phyloP scores from a whole-genome alignment of 2,888 invertebrate genomes.

The Liopterus haemorrhoidalis region DNA sequence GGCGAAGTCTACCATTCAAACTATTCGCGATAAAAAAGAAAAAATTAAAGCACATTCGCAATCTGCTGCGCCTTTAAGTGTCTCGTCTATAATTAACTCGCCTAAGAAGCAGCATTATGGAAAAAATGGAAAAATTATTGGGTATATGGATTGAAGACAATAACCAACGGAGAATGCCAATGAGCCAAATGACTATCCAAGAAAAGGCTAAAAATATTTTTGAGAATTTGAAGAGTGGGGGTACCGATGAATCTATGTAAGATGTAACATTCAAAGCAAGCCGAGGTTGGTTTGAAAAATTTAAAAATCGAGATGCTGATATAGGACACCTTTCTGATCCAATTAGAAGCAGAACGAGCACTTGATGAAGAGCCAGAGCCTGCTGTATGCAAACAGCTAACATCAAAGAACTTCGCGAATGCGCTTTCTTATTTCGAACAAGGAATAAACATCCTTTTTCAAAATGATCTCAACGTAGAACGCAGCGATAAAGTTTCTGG shows the following conservation, averaged over 20 bases:
- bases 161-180: slow-evolving; percentile 29
- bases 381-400: no score
- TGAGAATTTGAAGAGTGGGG: slow-evolving; percentile 29
- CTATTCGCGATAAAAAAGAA: slow-evolving; percentile 29
- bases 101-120: slow-evolving; percentile 29
- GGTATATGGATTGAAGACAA: slow-evolving; percentile 29
- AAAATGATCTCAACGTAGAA: no score
- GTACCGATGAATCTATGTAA: slow-evolving; percentile 10
- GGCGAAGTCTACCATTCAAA: slow-evolving; percentile 29
- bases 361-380: no score
- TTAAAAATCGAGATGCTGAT: slow-evolving; percentile 25
- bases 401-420: no score
- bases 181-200: slow-evolving; percentile 31
- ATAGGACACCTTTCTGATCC: no score
- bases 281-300: slow-evolving; percentile 25
- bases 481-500: no score
- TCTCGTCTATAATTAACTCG: slow-evolving; percentile 30
- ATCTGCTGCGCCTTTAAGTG: slow-evolving; percentile 31
- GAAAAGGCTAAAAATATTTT: slow-evolving; percentile 32
- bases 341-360: no score
- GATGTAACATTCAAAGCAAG: slow-evolving; percentile 18
- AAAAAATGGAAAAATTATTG: slow-evolving; percentile 30
- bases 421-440: no score
- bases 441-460: no score
- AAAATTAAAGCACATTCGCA: slow-evolving; percentile 26